Evolutionary conservation across 2,888 invertebrate genomes (phyloP).

Genomic region (Rhagophthalmus giganteus): DNA sequence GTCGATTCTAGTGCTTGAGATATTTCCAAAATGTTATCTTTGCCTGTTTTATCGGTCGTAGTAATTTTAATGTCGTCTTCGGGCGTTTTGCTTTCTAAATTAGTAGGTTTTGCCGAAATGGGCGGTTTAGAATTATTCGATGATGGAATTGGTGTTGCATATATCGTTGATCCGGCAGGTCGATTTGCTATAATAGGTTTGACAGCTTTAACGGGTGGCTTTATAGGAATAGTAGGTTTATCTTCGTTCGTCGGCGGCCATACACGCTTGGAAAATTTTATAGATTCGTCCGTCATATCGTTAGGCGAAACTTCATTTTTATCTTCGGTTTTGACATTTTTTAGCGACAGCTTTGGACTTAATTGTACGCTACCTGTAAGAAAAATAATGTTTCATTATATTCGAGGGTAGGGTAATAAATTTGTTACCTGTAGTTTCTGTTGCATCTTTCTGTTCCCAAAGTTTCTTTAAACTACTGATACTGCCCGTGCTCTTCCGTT

Average conservation of each 20-base stretch:
- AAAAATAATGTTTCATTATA: background rate
- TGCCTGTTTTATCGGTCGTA: constrained; percentile 55
- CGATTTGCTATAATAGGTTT: constrained; percentile 60
- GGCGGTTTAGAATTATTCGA: constrained; percentile 52
- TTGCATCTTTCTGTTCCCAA: constrained; percentile 81
- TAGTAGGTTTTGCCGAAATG: constrained; percentile 58
- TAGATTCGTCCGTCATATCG: constrained; percentile 54
- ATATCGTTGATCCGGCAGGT: constrained; percentile 64
- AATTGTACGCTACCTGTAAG: constrained; percentile 57
- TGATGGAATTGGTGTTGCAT: constrained; percentile 71
- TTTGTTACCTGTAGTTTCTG: constrained; percentile 47
- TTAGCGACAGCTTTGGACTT: constrained; percentile 66
- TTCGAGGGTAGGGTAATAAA: too few species aligned
- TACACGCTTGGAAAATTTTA: constrained; percentile 54
- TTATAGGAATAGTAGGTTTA: constrained; percentile 72
- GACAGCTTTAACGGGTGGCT: constrained; percentile 66
- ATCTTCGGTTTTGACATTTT: constrained; percentile 54
- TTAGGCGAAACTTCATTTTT: constrained; percentile 51
- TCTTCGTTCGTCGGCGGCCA: constrained; percentile 62
- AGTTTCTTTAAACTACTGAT: constrained; percentile 90
- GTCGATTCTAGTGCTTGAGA: constrained; percentile 68
- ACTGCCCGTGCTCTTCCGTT: constrained; percentile 88
- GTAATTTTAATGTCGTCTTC: constrained; percentile 54
- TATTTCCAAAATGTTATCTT: constrained; percentile 66
- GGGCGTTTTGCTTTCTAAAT: constrained; percentile 51